Conservation (phyloP, 2,888 invertebrate species). For the Agrotis ipsilon region DNA sequence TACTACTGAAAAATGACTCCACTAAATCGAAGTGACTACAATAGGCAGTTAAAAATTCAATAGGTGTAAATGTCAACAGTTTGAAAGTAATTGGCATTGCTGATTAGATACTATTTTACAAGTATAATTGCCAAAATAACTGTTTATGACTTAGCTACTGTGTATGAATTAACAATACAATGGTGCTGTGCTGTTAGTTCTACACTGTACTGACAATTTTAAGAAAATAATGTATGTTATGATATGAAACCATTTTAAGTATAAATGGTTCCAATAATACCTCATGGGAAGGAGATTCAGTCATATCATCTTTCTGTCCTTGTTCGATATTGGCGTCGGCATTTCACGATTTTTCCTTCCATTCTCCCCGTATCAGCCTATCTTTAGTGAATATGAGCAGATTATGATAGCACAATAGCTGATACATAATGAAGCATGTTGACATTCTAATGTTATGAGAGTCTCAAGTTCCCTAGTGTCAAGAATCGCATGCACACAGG, state of each 20-base stretch:
- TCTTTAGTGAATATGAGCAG: too few species aligned
- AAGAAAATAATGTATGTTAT: neutral
- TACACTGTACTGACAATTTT: neutral
- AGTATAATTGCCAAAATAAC: conserved; percentile 45
- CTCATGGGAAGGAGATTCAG: too few species aligned
- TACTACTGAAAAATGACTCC: neutral
- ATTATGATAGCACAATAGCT: neutral
- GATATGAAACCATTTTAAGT: neutral
- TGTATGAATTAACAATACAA: neutral
- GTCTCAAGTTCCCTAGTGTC: conserved; percentile 4
- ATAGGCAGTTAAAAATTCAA: conserved; percentile 26
- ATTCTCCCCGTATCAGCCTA: too few species aligned
- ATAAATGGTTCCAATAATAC: too few species aligned
- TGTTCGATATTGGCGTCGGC: too few species aligned
- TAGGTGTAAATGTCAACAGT: conserved; percentile 45
- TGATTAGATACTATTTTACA: conserved; percentile 35
- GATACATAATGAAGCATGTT: conserved; percentile 6
- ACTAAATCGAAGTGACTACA: conserved; percentile 6
- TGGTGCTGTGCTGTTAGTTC: neutral
- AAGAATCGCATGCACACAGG: too few species aligned
- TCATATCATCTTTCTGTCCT: too few species aligned
- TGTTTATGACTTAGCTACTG: neutral
- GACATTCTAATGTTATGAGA: conserved; percentile 17
- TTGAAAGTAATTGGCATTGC: conserved; percentile 18
- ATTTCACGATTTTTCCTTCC: too few species aligned